A percentile compares a stretch with the other conserved stretches of the same genome.
Conservation (phyloP, 2,888 invertebrate species). For the Fragum sueziense region DNA sequence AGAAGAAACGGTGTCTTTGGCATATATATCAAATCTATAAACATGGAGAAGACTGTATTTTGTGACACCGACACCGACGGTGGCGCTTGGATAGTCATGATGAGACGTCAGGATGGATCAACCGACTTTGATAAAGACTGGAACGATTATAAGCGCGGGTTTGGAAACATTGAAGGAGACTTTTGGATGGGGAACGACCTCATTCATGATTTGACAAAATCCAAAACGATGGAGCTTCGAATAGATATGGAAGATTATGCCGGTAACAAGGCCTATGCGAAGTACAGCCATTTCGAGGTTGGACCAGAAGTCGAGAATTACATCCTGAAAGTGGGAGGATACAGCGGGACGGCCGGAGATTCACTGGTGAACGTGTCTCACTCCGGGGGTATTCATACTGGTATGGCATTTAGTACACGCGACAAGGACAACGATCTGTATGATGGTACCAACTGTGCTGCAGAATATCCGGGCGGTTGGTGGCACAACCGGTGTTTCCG, state of each 20-base stretch:
- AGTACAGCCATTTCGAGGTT: background rate
- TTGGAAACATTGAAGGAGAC: background rate
- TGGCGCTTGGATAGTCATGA: background rate
- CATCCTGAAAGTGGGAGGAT: background rate
- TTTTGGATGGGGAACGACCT: background rate
- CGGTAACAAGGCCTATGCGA: background rate
- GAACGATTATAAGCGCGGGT: background rate
- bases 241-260: slow-evolving; percentile 7
- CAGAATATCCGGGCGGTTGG: background rate
- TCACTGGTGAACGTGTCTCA: background rate
- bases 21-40: no score
- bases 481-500: background rate
- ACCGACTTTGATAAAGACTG: background rate
- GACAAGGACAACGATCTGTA: background rate
- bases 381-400: background rate
- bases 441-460: background rate
- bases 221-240: background rate
- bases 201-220: background rate
- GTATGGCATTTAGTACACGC: background rate
- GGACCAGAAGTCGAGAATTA: background rate
- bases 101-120: slow-evolving; percentile 3
- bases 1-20: no score
- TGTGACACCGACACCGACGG: background rate
- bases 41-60: background rate
- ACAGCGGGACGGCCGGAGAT: background rate